These are phyloP conservation scores for Tyto alba DNA, from an alignment of 2,113 vertebrate genomes.

Conservation along the genomic window DNA sequence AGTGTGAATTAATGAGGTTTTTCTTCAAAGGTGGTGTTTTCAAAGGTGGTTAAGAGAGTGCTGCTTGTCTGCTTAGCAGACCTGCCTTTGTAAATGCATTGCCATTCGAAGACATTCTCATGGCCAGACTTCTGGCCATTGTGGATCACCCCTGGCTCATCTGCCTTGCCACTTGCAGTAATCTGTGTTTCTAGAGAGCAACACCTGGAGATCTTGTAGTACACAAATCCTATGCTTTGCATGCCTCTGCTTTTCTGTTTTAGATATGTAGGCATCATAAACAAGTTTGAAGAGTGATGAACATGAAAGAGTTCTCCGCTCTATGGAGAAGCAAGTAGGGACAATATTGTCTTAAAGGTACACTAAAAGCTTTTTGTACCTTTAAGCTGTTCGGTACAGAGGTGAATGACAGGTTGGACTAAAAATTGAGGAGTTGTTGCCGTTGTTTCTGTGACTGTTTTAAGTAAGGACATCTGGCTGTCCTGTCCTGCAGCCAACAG, in stretches of 20 bases:
- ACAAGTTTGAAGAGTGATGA: not conserved
- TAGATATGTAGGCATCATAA: conserved; percentile 28
- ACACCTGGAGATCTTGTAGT: not conserved
- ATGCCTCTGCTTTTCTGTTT: not conserved
- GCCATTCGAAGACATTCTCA: not conserved
- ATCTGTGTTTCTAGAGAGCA: not conserved
- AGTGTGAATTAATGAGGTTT: not conserved
- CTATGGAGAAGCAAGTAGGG: not conserved
- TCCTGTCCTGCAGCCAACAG: not conserved
- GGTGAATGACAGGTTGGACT: not conserved
- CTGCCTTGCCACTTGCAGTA: not conserved
- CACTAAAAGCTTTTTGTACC: not conserved
- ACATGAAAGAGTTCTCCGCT: not conserved
- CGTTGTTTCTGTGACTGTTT: not conserved
- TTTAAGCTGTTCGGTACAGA: not conserved
- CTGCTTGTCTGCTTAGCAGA: conserved; percentile 9
- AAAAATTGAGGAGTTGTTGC: not conserved
- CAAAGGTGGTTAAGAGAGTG: conserved; percentile 2
- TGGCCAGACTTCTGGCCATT: not conserved
- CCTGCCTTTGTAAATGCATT: not conserved
- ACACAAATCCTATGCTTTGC: not conserved
- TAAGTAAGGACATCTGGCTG: not conserved
- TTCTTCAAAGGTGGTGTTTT: not conserved
- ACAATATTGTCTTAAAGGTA: not conserved
- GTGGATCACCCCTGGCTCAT: not conserved